Conservation (phyloP, 1,140 invertebrate species). For the Drosophila subobscura region DNA sequence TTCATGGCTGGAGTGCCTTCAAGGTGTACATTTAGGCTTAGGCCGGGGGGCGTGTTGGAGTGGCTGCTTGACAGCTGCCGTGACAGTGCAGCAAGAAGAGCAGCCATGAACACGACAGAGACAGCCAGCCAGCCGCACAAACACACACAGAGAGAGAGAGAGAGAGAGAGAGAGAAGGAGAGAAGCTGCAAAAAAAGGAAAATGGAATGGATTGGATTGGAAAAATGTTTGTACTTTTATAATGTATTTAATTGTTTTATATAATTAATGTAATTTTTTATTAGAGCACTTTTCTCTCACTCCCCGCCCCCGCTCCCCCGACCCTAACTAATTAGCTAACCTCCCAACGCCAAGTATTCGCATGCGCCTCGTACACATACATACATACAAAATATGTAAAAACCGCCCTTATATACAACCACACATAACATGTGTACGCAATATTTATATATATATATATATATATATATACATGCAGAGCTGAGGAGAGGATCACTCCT, state of each 20-base stretch:
- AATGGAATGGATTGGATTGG: too few species aligned
- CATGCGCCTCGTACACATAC: constrained; percentile 32
- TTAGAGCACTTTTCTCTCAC: constrained; percentile 58
- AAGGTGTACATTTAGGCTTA: constrained; percentile 63
- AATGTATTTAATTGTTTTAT: constrained; percentile 74
- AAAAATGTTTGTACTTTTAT: constrained; percentile 71
- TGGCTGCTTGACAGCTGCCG: constrained; percentile 44
- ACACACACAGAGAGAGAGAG: neutral
- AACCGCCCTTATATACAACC: constrained; percentile 20
- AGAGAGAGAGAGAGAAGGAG: neutral
- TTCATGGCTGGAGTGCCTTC: constrained; percentile 95
- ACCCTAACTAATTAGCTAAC: constrained; percentile 50
- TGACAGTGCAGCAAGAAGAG: constrained; percentile 48
- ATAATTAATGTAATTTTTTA: constrained; percentile 64
- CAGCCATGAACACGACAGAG: constrained; percentile 48
- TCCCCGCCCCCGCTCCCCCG: constrained; percentile 29
- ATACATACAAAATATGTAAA: constrained; percentile 18
- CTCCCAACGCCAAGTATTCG: constrained; percentile 52
- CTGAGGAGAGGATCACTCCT: constrained; percentile 63
- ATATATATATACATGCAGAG: constrained; percentile 67
- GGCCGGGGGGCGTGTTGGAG: neutral
- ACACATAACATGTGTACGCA: constrained; percentile 36
- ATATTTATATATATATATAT: constrained; percentile 62
- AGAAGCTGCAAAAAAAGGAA: too few species aligned
- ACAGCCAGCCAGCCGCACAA: neutral